A percentile compares a stretch with the other conserved stretches of the same genome.
These are phyloP conservation scores for Thera obeliscata DNA, from an alignment of 2,888 invertebrate genomes.

Conservation along the genomic window DNA sequence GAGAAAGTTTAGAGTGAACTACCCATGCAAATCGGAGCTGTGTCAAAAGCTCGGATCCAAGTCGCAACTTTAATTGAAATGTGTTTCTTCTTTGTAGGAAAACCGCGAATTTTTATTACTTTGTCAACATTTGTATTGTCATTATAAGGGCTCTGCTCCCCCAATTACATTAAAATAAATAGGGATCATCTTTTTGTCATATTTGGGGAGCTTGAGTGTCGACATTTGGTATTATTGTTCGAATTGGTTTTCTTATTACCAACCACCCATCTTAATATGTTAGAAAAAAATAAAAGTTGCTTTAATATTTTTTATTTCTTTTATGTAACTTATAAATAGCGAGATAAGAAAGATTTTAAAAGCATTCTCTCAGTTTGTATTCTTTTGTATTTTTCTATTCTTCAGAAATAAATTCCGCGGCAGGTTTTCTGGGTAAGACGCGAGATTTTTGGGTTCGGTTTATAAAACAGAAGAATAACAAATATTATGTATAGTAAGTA, in stretches of 20 bases:
- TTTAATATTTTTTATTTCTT: no score
- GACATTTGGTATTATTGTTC: slow-evolving; percentile 19
- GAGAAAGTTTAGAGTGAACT: not conserved
- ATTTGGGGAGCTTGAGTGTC: slow-evolving; percentile 28
- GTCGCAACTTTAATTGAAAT: slow-evolving; percentile 41
- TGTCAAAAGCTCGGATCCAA: slow-evolving; percentile 24
- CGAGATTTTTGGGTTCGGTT: no score
- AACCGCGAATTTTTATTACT: slow-evolving; percentile 33
- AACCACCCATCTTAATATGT: not conserved
- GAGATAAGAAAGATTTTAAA: no score
- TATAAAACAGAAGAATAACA: no score
- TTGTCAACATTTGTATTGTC: slow-evolving; percentile 36
- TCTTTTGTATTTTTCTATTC: no score
- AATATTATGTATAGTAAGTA: no score
- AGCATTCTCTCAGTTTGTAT: no score
- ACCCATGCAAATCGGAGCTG: slow-evolving; percentile 11
- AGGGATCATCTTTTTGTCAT: slow-evolving; percentile 34
- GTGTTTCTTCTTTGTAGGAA: slow-evolving; percentile 30
- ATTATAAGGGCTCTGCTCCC: slow-evolving; percentile 28
- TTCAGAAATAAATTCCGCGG: no score
- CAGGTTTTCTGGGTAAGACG: no score
- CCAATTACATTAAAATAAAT: slow-evolving; percentile 31
- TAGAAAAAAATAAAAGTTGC: not conserved
- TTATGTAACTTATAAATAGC: no score
- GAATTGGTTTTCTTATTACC: slow-evolving; percentile 11